Evolutionary conservation across 2,113 vertebrate species (phyloP).

Genomic region (Microcebus ravelobensis): DNA sequence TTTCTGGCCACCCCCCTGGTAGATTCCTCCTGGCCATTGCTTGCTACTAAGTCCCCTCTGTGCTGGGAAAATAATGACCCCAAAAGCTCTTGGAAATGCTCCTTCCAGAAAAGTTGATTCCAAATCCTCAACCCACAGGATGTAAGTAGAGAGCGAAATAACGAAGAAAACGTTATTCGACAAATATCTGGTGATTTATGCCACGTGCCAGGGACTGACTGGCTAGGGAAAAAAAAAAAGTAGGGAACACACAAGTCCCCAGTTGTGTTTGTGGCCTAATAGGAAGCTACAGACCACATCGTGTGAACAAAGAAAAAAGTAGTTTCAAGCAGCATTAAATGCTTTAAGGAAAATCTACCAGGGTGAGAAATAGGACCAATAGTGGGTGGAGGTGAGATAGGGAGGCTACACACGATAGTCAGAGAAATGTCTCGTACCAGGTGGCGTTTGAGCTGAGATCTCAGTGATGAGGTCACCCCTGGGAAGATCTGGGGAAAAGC

Average conservation of each 20-base stretch:
- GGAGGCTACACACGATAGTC: background rate
- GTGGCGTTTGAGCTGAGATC: background rate
- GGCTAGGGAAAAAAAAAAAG: accelerated
- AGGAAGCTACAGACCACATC: background rate
- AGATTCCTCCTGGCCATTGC: background rate
- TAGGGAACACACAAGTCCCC: background rate
- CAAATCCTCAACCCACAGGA: background rate
- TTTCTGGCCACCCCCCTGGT: background rate
- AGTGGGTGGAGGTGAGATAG: background rate
- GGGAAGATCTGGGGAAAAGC: background rate
- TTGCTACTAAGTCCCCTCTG: background rate
- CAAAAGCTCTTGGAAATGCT: background rate
- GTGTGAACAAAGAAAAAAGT: background rate
- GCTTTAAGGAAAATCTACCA: background rate
- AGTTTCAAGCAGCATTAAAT: background rate
- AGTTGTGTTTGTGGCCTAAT: background rate
- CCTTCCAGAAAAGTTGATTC: background rate
- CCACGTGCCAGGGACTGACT: background rate
- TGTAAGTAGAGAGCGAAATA: background rate
- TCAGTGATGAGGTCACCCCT: background rate
- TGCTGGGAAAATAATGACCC: background rate
- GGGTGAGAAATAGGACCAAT: background rate
- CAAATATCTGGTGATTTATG: background rate
- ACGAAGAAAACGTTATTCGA: background rate
- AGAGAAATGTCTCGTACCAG: background rate